Conservation (phyloP, 2,797 vertebrate genomes). For the Melanitta fusca region DNA sequence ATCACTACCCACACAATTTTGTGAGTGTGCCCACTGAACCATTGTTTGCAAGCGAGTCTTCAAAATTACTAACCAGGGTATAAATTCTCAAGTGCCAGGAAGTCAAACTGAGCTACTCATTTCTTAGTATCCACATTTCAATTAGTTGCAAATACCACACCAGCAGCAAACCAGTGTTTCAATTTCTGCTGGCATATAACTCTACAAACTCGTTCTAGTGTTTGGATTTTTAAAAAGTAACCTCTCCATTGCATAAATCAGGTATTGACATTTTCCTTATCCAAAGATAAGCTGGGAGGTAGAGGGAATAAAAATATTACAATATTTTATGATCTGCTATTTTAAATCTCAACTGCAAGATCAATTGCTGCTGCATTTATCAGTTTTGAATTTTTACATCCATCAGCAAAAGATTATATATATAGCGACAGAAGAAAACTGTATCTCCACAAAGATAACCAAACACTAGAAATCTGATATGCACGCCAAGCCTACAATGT, state of each 20-base stretch:
- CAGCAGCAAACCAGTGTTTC: conserved; percentile 45
- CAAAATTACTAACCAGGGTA: conserved; percentile 54
- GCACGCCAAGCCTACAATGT: background rate
- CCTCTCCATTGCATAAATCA: background rate
- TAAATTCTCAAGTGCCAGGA: conserved; percentile 48
- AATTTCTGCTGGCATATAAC: conserved; percentile 32
- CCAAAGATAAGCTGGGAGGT: background rate
- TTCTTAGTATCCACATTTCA: conserved; percentile 45
- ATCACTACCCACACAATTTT: conserved; percentile 24
- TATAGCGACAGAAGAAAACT: background rate
- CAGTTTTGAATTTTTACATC: background rate
- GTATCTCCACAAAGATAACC: background rate
- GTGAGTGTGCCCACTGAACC: background rate
- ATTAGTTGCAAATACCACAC: conserved; percentile 55
- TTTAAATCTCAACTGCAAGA: background rate
- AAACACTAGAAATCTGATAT: background rate
- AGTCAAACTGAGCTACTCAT: conserved; percentile 54
- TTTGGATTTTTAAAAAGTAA: conserved; percentile 18
- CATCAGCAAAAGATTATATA: background rate
- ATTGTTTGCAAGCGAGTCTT: conserved; percentile 55
- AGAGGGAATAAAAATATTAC: background rate
- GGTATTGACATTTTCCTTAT: background rate
- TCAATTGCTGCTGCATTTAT: background rate
- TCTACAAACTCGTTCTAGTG: background rate
- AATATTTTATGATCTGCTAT: background rate